Percentiles rank a stretch among this genome's conserved stretches.
These are phyloP conservation scores for Drosophila pandora DNA, from an alignment of 1,140 invertebrate genomes.

Conservation along the genomic window DNA sequence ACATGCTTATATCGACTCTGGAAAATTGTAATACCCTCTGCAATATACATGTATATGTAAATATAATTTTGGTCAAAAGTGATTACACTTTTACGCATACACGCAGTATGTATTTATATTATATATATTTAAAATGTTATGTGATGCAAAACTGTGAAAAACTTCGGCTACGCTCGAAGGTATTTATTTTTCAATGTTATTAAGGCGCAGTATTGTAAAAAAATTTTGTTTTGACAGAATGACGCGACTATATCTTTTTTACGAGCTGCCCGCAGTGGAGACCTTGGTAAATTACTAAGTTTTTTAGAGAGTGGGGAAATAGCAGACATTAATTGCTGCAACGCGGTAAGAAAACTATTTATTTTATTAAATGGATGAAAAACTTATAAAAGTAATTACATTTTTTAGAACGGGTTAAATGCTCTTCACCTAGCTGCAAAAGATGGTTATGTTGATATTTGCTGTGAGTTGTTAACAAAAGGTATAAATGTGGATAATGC, in stretches of 20 bases:
- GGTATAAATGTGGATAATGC: conserved; percentile 97
- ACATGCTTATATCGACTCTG: too few relatives aligned
- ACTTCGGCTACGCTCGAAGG: too few relatives aligned
- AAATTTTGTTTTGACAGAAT: conserved; percentile 85
- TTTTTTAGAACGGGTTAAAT: conserved; percentile 96
- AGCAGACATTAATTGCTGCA: conserved; percentile 98
- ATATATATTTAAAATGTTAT: too few relatives aligned
- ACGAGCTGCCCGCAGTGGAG: conserved; percentile 97
- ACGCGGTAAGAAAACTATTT: conserved; percentile 90
- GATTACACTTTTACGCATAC: too few relatives aligned
- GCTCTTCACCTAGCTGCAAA: conserved; percentile 99
- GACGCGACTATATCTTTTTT: conserved; percentile 94
- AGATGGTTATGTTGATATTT: conserved; percentile 98
- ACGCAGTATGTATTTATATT: too few relatives aligned
- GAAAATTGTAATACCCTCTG: too few relatives aligned
- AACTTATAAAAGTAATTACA: conserved; percentile 60
- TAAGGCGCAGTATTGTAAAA: neutral
- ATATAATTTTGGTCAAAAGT: too few relatives aligned
- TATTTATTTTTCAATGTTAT: too few relatives aligned
- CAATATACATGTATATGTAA: too few relatives aligned
- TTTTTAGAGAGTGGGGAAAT: conserved; percentile 94
- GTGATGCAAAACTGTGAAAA: too few relatives aligned
- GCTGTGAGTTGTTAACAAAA: conserved; percentile 94
- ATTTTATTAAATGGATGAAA: neutral
- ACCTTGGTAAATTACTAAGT: conserved; percentile 97